These are phyloP conservation scores for Thermophis baileyi DNA, from an alignment of 2,113 vertebrate genomes.

Conservation along the genomic window DNA sequence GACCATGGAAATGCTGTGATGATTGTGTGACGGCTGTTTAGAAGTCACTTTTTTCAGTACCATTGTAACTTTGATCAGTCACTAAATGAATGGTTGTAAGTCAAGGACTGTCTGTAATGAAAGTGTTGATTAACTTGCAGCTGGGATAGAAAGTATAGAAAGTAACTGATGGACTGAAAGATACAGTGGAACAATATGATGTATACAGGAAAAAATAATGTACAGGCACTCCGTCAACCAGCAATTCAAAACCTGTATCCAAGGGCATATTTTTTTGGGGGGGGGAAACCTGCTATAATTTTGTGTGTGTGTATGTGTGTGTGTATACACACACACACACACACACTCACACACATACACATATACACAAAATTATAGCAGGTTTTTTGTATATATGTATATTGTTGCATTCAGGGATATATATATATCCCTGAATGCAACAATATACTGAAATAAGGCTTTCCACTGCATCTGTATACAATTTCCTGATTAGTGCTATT, in stretches of 20 bases:
- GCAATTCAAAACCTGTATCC: not conserved
- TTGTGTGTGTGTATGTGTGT: no score
- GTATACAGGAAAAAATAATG: not conserved
- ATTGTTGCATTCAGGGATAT: no score
- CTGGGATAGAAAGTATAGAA: not conserved
- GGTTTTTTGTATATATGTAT: no score
- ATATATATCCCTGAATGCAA: no score
- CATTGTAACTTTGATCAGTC: no score
- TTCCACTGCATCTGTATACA: not conserved
- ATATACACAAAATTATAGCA: no score
- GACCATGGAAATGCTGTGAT: not conserved
- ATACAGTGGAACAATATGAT: not conserved
- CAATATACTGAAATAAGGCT: not conserved
- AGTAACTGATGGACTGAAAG: not conserved
- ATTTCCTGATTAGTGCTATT: not conserved
- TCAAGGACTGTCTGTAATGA: not conserved
- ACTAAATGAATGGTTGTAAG: no score
- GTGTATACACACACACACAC: no score
- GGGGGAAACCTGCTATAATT: not conserved
- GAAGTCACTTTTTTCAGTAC: no score
- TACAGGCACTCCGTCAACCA: not conserved
- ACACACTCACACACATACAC: no score
- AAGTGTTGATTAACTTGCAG: not conserved
- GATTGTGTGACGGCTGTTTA: not conserved
- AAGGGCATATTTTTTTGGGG: not conserved